Evolutionary conservation across 1,140 invertebrate genomes (phyloP).

Genomic region (Drosophila tani): DNA sequence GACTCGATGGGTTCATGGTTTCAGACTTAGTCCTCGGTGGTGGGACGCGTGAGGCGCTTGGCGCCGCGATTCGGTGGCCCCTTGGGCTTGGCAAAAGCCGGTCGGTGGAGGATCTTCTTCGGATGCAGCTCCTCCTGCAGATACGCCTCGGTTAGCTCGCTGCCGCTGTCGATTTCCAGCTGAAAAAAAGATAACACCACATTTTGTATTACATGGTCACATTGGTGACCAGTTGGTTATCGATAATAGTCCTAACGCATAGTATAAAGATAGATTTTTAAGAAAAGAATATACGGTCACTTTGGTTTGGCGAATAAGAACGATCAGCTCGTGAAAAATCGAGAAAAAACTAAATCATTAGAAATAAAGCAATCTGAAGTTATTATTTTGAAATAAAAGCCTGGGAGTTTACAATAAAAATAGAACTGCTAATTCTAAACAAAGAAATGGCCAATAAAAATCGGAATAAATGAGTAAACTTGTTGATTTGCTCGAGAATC

Average conservation of each 20-base stretch:
- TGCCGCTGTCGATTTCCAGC: slow-evolving; percentile 96
- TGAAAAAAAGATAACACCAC: slow-evolving; percentile 76
- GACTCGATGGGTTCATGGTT: slow-evolving; percentile 49
- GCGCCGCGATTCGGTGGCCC: slow-evolving; percentile 96
- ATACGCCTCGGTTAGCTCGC: slow-evolving; percentile 95
- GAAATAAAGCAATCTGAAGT: no score
- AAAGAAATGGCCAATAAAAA: background rate
- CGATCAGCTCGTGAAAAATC: no score
- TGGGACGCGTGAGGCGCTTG: slow-evolving; percentile 90
- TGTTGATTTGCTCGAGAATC: background rate
- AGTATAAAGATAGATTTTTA: no score
- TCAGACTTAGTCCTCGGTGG: slow-evolving; percentile 74
- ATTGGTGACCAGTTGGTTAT: no score
- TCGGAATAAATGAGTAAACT: background rate
- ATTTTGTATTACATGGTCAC: no score
- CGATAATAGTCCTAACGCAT: no score
- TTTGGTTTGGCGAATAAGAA: no score
- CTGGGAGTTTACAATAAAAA: background rate
- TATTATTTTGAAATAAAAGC: no score
- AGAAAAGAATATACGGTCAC: no score
- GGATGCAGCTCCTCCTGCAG: slow-evolving; percentile 97
- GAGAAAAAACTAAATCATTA: no score
- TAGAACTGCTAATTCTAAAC: background rate
- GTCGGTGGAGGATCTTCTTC: slow-evolving; percentile 94
- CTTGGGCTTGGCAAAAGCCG: slow-evolving; percentile 97